Base-by-base conservation (phyloP, 2,888 invertebrate species). In the Tenthredo amoena region DNA sequence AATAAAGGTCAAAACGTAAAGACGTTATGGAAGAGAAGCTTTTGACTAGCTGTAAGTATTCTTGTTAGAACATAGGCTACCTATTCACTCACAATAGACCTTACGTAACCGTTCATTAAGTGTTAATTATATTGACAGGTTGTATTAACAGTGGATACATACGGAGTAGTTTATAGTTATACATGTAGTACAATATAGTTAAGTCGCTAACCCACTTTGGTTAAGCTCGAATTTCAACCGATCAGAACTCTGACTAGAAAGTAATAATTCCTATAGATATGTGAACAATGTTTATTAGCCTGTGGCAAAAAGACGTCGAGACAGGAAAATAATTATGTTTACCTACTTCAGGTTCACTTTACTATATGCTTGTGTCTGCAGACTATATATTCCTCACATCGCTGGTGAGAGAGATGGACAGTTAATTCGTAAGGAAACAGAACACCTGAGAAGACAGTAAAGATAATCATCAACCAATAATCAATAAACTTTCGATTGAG, bases 91-190 rank as follows among this genome's bases (percentile, higher is more conserved):
- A 74, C 72, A 74, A 74, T 74, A 21, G 43, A 34, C 10, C n/a
- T 74, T 74, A 43, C 72, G 72, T 43, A 74, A 74, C 72, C 72
- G 72, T 74, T 74, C 21, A 74, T 74, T 74, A 43, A 74, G 40
- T 74, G 72, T 74, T 74, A 74, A 74, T 74, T 74, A 43, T 21
- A 74, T 74, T 74, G 43, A 43, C 72, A 74, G 43, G 43, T 74
- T 47, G n/a, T 74, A 40, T 43, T 43, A 43, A 74, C 43, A 74
- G n/a, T 7, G 40, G 43, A 21, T 21, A 74, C n/a, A 15, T 43
- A 72, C 12, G 18, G 18, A 68, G 68, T 50, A 50, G 50, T 18
- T 50, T 15, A 47, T 47, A 3, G 37, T 37, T 43, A 43, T 43
- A 12, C 12, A 55, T 55, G 55, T n/a, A 55, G 55, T n/a, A 55